Evolutionary conservation across 1,140 invertebrate genomes (phyloP).

Genomic region (Conopomorpha cramerella): DNA sequence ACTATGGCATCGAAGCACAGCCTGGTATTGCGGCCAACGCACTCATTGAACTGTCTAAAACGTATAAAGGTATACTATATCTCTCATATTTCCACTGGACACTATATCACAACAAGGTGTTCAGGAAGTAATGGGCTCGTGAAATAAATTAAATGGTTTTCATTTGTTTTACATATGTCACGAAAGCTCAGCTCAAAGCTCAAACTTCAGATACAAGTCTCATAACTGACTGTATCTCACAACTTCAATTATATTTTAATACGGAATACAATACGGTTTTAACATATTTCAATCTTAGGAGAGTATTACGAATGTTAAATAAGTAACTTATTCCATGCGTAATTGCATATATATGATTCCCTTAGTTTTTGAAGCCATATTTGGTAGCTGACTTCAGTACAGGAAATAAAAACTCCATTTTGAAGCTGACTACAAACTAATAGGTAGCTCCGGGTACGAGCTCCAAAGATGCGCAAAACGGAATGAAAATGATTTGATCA

Average conservation of each 20-base stretch:
- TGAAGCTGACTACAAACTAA: background rate
- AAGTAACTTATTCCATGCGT: background rate
- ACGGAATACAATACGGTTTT: too few species aligned
- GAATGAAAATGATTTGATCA: background rate
- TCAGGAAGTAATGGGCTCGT: background rate
- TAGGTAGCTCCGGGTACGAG: background rate
- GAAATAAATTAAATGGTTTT: background rate
- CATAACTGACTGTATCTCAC: too few species aligned
- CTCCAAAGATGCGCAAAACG: too few species aligned
- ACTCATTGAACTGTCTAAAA: slow-evolving; percentile 29
- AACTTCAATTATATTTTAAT: too few species aligned
- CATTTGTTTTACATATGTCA: background rate
- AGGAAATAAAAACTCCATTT: background rate
- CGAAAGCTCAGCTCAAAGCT: background rate
- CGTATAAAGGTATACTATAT: slow-evolving; percentile 19
- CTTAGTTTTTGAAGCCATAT: background rate
- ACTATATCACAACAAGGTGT: too few species aligned
- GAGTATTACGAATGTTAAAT: too few species aligned
- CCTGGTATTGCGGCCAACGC: slow-evolving; percentile 17
- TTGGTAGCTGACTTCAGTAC: background rate
- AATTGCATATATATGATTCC: background rate
- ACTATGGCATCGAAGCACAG: slow-evolving; percentile 17
- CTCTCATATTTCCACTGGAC: background rate
- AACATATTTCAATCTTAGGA: too few species aligned
- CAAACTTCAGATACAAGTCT: too few species aligned